Evolutionary conservation across 2,113 vertebrate genomes (phyloP).

Genomic region (Trematocara zebra): DNA sequence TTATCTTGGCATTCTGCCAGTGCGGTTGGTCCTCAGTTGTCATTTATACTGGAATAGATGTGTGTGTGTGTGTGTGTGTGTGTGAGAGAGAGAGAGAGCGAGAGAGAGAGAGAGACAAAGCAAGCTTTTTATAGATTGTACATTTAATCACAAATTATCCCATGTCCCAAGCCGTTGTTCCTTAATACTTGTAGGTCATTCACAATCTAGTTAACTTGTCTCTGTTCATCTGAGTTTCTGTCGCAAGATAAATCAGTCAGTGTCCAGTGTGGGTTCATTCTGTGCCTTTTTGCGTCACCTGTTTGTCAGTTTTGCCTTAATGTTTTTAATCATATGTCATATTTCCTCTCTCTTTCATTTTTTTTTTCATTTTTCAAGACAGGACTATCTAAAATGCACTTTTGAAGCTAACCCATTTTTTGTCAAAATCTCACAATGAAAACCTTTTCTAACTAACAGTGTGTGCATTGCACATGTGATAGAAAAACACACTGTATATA

Average conservation of each 20-base stretch:
- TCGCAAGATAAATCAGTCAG: background rate
- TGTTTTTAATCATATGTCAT: background rate
- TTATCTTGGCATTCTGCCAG: conserved; percentile 41
- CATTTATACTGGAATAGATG: background rate
- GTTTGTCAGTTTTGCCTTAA: background rate
- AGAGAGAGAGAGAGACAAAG: background rate
- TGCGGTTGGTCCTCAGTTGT: background rate
- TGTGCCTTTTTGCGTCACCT: background rate
- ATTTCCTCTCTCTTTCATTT: background rate
- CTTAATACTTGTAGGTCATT: background rate
- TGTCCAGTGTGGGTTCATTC: background rate
- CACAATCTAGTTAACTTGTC: background rate
- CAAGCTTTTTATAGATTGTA: background rate
- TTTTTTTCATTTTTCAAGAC: background rate
- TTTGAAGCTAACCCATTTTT: background rate
- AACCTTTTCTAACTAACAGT: background rate
- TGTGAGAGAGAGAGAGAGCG: accelerated
- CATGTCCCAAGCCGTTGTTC: background rate
- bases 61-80: background rate
- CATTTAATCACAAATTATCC: background rate
- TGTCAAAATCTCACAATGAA: background rate
- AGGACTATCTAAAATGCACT: background rate
- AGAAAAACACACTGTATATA: background rate
- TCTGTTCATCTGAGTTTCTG: background rate
- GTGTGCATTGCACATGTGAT: background rate